Evolutionary conservation across 2,888 invertebrate genomes (phyloP), one percentile per base, ranked within the genome.

Genomic region (Lapara coniferarum): DNA sequence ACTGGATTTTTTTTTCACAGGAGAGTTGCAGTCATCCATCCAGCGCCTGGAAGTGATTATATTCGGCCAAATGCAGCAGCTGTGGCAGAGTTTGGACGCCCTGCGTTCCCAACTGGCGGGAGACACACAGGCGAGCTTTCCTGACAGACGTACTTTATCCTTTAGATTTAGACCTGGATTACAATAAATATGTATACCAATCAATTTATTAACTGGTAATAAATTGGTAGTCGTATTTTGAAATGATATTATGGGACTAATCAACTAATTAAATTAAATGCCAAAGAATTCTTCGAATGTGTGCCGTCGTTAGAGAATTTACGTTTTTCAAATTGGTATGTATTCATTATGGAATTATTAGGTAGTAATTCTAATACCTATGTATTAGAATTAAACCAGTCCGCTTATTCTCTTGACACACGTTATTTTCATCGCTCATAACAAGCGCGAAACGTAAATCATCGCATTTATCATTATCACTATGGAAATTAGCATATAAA

Each of bases 61-160:
- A 70, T 89, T 82, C 76, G 93, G 93, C 0, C 93, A 93, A 76
- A 93, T 93, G 93, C 93, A 93, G 78, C 93, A 92, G 70, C 74
- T 93, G 13, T 93, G 93, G 93, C 90, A 91, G 80, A 93, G 91
- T 70, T 77, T 93, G 71, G 93, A 93, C 75, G 89, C 92, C 1
- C 70, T 93, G 68, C 88, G 93, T 0, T 71, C 78, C 4, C 91
- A 92, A 70, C 71, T 93, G 2, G 75, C 84, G 2, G 82, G 82
- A 16, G 79, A 80, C 2, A 19, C 77, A 0, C 80, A 77, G 8
- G 70, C 75, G 0, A 53, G 77, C 0, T 87, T 77, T 58, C 92
- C 92, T 0, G 87, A 92, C 59, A 78, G 93, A 63, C 84, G 87
- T 10, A 85, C 89, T 2, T 75, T 88, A 16, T 74, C 79, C 19